Base-by-base conservation (phyloP, 2,113 vertebrate species). In the Podilymbus podiceps region DNA sequence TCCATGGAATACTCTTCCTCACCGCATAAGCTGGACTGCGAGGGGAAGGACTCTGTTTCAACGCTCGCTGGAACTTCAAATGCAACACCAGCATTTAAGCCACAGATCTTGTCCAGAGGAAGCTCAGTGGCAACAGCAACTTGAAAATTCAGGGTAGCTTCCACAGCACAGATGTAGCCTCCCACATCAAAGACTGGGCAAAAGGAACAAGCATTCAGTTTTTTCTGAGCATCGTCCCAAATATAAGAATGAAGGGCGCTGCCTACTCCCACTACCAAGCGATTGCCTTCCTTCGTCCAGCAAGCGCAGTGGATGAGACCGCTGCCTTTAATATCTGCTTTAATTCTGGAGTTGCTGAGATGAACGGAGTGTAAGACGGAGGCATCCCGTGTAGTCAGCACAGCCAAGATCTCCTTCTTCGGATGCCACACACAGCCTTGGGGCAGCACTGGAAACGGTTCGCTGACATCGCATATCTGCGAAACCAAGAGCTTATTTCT, bases 351-450 rank as follows among this genome's bases (percentile, higher is more conserved):
- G 97, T 96, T 99, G 97, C 98, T 98, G 64, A 98, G 96, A 19
- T 99, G 97, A 8, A 99, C 98, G 0, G 98, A 98, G 89, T 98
- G 98, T 38, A 99, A 42, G 58, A 99, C 98, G 0, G 98, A 99
- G 2, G 98, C 98, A 28, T 99, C 99, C 83, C 96, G 98, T 47
- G 99, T 99, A 10, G 98, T 99, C 31, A 99, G 94, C 46, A 99
- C 96, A 0, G 98, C 98, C 85, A 99, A 69, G 50, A 98, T 96
- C 96, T 99, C 99, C 97, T 98, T 96, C 87, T 97, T 98, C 3
- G 99, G 99, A 73, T 99, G 99, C 99, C 99, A 99, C 46, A 99
- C 98, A 0, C 99, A 99, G 90, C 99, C 99, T 63, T 99, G 99
- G 42, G 98, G 97, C 11, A 99, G 98, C 96, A 99, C 95, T 0